Evolutionary conservation across 2,797 vertebrate genomes (phyloP).

Genomic region (Sebastes dallii): DNA sequence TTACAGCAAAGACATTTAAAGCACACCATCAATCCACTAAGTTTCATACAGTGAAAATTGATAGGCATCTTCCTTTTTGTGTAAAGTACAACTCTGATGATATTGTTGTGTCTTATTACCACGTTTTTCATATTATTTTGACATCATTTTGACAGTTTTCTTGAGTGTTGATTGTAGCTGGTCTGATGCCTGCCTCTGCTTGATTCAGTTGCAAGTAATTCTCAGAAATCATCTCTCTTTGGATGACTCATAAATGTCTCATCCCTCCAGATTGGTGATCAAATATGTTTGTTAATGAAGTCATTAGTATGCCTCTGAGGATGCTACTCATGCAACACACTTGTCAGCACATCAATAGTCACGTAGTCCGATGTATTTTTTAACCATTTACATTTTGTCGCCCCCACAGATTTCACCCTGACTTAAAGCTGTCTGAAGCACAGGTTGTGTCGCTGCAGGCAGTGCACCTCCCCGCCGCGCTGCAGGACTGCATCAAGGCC

Average conservation of each 20-base stretch:
- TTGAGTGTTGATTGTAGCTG: not conserved
- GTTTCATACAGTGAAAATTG: constrained; percentile 22
- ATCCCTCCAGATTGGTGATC: constrained; percentile 37
- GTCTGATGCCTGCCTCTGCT: not conserved
- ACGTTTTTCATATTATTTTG: not conserved
- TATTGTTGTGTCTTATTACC: not conserved
- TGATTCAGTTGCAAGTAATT: constrained; percentile 12
- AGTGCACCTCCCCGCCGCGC: constrained; percentile 77
- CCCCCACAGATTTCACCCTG: constrained; percentile 83
- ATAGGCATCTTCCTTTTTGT: not conserved
- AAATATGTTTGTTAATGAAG: constrained; percentile 49
- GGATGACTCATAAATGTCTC: constrained; percentile 42
- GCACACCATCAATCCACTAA: constrained; percentile 42
- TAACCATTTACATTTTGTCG: not conserved
- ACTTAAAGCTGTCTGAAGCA: constrained; percentile 84
- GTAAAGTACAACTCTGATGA: not conserved
- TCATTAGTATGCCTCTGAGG: constrained; percentile 39
- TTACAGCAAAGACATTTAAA: constrained; percentile 55
- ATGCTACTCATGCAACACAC: constrained; percentile 19
- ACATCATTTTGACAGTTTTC: not conserved
- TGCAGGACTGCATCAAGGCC: constrained; percentile 87
- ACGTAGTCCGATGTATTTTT: not conserved
- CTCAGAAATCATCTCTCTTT: constrained; percentile 9
- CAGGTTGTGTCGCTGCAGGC: constrained; percentile 83
- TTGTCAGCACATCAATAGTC: constrained; percentile 31